A percentile compares a stretch with the other conserved stretches of the same genome.
phyloP scores from a whole-genome alignment of 2,113 vertebrate genomes.

The Abramis brama region DNA sequence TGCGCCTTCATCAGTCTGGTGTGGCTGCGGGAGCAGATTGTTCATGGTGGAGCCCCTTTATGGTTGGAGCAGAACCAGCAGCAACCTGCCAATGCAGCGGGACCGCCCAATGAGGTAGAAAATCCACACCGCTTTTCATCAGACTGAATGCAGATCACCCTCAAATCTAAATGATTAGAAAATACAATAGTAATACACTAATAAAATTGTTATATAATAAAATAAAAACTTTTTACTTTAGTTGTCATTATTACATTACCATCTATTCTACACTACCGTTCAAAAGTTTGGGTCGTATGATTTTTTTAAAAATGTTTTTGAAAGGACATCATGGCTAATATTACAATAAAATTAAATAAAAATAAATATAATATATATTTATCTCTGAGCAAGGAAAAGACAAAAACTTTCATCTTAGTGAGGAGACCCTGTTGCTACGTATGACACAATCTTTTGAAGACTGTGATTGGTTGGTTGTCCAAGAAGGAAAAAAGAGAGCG shows the following conservation, averaged over 20 bases:
- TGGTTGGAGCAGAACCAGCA: constrained; percentile 92
- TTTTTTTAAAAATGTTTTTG: neutral
- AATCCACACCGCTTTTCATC: neutral
- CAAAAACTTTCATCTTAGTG: too few species aligned
- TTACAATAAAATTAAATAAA: too few species aligned
- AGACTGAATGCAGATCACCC: neutral
- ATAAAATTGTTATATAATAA: too few species aligned
- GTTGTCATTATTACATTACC: neutral
- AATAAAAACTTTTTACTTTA: neutral
- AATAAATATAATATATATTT: neutral
- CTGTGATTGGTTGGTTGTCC: too few species aligned
- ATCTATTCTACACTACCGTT: neutral
- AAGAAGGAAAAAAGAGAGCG: too few species aligned
- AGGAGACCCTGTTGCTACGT: too few species aligned
- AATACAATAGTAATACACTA: too few species aligned
- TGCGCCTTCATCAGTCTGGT: constrained; percentile 98
- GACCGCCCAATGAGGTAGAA: constrained; percentile 85
- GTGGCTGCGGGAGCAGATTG: constrained; percentile 95
- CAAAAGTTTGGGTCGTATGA: neutral
- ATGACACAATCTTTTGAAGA: too few species aligned
- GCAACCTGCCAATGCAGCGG: constrained; percentile 84
- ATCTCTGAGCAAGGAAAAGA: too few species aligned
- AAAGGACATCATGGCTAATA: neutral
- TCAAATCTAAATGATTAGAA: neutral
- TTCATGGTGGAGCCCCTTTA: constrained; percentile 92